Evolutionary conservation across 2,113 vertebrate species (phyloP), one percentile per base, ranked within the genome.

Genomic region (Pholis gunnellus): DNA sequence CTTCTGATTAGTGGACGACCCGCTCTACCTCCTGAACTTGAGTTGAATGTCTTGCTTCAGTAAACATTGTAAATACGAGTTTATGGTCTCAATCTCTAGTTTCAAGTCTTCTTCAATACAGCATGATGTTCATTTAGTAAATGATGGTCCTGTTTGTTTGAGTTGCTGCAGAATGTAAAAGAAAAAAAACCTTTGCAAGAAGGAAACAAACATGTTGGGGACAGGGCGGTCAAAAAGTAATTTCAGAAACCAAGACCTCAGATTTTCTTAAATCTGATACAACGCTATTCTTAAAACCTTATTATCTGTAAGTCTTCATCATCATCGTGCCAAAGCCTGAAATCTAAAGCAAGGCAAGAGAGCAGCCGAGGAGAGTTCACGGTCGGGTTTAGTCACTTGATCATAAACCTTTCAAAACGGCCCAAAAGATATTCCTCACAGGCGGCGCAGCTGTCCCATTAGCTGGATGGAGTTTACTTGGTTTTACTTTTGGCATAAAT

Each of bases 241-340:
- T n/a, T 31, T 9, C 11, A 27, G 10, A 82, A 65, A 44, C 6
- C 63, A 22, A 44, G 46, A 48, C 60, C 42, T 83, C 34, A 64
- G 77, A 18, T 20, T 1, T 42, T 52, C 48, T 72, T 27, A 64
- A 76, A 86, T 66, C 17, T 22, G 56, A 64, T n/a, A 29, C 13
- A 38, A 69, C 1, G 10, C 34, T 17, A 1, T 66, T 9, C 31
- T 27, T 27, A 13, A n/a, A 79, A 78, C 40, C 15, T 44, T 84
- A 57, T 73, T 79, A 79, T 84, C 81, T 66, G 48, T 44, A 78
- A 80, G 68, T 50, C 56, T 59, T 77, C 31, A 11, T 22, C 42
- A 10, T 64, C 34, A 31, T 0, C 5, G 20, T 38, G 29, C 15
- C 44, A 1, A 79, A 79, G 79, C 31, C 63, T 46, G 9, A 38